A percentile compares a stretch with the other conserved stretches of the same genome.
Conservation (phyloP, 1,140 invertebrate species). For the Drosophila nigromelanica region DNA sequence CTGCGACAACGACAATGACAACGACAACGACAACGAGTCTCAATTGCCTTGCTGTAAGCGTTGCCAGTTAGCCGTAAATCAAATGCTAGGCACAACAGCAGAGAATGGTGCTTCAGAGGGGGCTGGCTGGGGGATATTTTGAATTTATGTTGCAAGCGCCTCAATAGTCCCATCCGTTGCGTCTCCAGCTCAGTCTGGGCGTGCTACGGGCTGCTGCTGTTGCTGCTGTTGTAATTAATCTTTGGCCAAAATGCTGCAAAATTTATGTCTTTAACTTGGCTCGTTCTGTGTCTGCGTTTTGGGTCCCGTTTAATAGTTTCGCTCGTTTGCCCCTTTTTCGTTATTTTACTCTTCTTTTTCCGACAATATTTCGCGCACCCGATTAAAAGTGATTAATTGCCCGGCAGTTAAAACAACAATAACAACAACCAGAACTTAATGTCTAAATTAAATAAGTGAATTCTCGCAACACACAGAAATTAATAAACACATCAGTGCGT, state of each 20-base stretch:
- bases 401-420: slow-evolving; percentile 33
- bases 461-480: slow-evolving; percentile 60
- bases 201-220: not conserved
- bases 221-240: slow-evolving; percentile 75
- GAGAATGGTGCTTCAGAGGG: not conserved
- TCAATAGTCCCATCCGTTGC: slow-evolving; percentile 38
- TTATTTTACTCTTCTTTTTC: slow-evolving; percentile 34
- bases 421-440: slow-evolving; percentile 63
- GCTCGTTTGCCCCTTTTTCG: slow-evolving; percentile 11
- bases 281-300: slow-evolving; percentile 24
- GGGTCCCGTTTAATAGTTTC: slow-evolving; percentile 43
- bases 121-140: slow-evolving; percentile 8
- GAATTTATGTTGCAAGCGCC: slow-evolving; percentile 74
- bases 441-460: slow-evolving; percentile 80
- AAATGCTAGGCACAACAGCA: slow-evolving; percentile 24
- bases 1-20: slow-evolving; percentile 1
- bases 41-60: slow-evolving; percentile 49
- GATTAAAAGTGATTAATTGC: slow-evolving; percentile 82
- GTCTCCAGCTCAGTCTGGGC: not conserved
- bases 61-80: slow-evolving; percentile 46
- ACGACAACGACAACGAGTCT: slow-evolving; percentile 27
- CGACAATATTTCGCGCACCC: slow-evolving; percentile 39
- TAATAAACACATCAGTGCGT: slow-evolving; percentile 74
- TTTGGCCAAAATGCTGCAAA: slow-evolving; percentile 81
- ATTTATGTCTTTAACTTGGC: slow-evolving; percentile 82